A percentile compares a stretch with the other conserved stretches of the same genome.
These are phyloP conservation scores for Himalopsyche kuldschensis DNA, from an alignment of 2,888 invertebrate genomes.

Conservation along the genomic window DNA sequence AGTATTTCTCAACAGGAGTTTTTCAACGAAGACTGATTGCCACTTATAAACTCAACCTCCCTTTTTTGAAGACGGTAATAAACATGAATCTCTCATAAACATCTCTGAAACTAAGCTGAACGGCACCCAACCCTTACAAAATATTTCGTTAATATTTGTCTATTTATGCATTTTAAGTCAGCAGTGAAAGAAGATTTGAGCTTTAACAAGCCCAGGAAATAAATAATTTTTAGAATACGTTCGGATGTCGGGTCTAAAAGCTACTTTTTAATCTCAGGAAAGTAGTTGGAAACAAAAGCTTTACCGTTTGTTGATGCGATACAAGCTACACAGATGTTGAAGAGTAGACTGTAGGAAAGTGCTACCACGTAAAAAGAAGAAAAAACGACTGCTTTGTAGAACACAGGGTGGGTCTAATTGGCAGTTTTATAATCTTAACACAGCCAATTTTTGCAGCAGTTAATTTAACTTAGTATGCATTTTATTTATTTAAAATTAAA, in stretches of 20 bases:
- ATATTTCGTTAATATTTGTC: no score
- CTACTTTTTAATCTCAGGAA: background rate
- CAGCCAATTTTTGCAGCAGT: slow-evolving; percentile 23
- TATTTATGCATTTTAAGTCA: no score
- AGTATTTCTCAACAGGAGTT: no score
- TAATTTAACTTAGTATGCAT: slow-evolving; percentile 23
- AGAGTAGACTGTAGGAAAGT: background rate
- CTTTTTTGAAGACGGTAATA: no score
- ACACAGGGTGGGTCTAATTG: slow-evolving; percentile 12
- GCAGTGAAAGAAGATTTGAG: no score
- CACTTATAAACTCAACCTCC: no score
- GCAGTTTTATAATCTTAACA: slow-evolving; percentile 35
- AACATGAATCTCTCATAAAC: no score
- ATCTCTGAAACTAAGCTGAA: no score
- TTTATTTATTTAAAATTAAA: background rate
- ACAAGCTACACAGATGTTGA: background rate
- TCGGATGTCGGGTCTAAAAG: background rate
- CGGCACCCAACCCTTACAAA: no score
- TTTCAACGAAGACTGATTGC: no score
- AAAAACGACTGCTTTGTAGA: background rate
- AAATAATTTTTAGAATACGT: background rate
- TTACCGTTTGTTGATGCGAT: background rate
- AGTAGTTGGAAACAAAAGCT: background rate
- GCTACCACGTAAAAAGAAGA: background rate
- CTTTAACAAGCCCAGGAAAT: background rate